Base-by-base conservation (phyloP, 2,888 invertebrate species). In the Conistra vaccinii region DNA sequence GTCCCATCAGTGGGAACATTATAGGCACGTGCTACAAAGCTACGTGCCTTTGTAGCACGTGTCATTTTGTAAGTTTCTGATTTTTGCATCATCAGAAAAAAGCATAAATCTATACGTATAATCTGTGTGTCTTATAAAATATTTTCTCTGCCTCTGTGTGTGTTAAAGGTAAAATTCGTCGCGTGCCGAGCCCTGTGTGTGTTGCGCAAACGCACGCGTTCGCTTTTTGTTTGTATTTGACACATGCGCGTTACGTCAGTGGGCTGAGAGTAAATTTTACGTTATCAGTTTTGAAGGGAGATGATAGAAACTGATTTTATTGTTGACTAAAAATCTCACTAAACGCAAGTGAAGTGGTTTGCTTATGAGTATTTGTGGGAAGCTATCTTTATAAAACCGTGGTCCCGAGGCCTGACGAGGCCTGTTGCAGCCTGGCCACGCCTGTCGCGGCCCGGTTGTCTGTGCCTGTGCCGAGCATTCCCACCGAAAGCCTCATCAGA, bases 151-250 rank as follows among this genome's bases (percentile, higher is more conserved):
- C 9, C 7, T 12, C 4, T 29, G 55, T 76, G 58, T 72, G 53
- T 23, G 51, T 67, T 63, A 71, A 84, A 83, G 69, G 76, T 85
- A 78, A 81, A 79, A 69, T 69, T 63, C 78, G 53, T 66, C 67
- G 67, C 58, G 55, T 71, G 71, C 69, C 81, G 69, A 80, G 88
- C 89, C 89, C 88, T 90, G 70, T 17, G 75, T 90, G 69, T 12
- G 73, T 90, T 90, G 86, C 69, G 69, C 69, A 76, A 76, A 71
- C 83, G 81, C 78, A 80, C 51, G 69, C 84, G 75, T 74, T 80
- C 66, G 82, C 78, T 87, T 87, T 90, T 88, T 90, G 89, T 92
- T 92, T 91, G 89, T 88, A 69, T 76, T 88, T 86, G 80, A 86
- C 89, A 88, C 67, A 81, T 81, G 81, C 76, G 80, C 62, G 81